phyloP scores from a whole-genome alignment of 2,888 invertebrate genomes.

The Stomorhina lunata region DNA sequence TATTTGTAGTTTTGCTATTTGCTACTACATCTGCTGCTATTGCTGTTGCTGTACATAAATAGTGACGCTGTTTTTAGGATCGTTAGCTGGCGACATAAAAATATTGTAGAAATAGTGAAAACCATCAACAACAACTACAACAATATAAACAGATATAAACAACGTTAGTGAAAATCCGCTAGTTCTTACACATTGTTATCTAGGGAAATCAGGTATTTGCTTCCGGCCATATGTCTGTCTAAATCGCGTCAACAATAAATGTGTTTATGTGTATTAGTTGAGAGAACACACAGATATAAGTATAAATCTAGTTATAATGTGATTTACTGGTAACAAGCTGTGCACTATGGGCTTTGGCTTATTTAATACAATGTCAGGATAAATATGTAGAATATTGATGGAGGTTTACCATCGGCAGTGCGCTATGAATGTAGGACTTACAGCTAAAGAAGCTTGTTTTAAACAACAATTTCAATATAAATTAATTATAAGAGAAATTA shows the following conservation, averaged over 20 bases:
- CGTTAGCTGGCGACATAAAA: constrained; percentile 31
- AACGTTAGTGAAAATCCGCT: constrained; percentile 63
- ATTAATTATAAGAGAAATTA: no score
- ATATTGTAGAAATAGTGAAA: neutral
- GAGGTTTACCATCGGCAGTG: no score
- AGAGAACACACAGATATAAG: constrained; percentile 5
- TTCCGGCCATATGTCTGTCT: constrained; percentile 61
- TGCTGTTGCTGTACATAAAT: constrained; percentile 5
- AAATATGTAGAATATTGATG: no score
- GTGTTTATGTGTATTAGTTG: constrained; percentile 46
- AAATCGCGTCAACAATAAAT: constrained; percentile 54
- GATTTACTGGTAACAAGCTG: neutral
- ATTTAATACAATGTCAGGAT: neutral
- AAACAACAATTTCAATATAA: no score
- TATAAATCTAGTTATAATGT: constrained; percentile 12
- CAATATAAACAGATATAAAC: constrained; percentile 13
- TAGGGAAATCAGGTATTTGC: constrained; percentile 66
- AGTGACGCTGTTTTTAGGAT: constrained; percentile 5
- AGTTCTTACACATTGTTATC: constrained; percentile 65
- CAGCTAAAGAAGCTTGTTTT: no score
- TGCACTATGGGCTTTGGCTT: neutral
- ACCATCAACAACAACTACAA: neutral
- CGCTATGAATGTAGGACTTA: no score
- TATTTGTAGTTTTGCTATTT: constrained; percentile 10
- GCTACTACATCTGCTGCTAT: neutral